Percentiles rank a stretch among this genome's conserved stretches.
These are phyloP conservation scores for Sycophila texana DNA, from an alignment of 2,888 invertebrate species.

Conservation along the genomic window DNA sequence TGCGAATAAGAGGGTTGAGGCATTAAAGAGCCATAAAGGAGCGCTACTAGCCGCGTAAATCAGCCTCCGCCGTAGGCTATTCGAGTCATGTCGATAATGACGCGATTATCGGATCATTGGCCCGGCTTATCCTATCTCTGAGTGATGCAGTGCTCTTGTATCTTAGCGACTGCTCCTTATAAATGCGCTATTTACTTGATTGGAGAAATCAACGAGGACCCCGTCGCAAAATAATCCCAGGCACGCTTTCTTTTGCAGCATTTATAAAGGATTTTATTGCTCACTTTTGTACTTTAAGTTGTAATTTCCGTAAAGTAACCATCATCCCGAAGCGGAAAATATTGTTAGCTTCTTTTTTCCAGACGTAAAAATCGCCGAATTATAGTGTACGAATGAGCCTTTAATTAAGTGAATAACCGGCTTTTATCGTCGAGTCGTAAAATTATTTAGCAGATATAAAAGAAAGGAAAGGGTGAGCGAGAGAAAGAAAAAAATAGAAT, in stretches of 20 bases:
- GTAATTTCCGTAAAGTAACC: too few species aligned
- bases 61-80: slow-evolving; percentile 28
- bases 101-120: slow-evolving; percentile 45
- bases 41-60: slow-evolving; percentile 41
- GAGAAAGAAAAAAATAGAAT: slow-evolving; percentile 54
- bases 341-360: background rate
- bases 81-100: slow-evolving; percentile 43
- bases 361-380: background rate
- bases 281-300: background rate
- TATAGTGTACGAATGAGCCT: background rate
- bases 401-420: background rate
- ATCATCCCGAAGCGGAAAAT: too few species aligned
- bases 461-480: background rate
- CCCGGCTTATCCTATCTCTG: slow-evolving; percentile 34
- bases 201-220: slow-evolving; percentile 40
- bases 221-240: slow-evolving; percentile 18
- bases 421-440: background rate
- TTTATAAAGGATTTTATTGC: background rate
- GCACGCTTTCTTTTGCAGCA: background rate
- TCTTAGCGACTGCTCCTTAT: slow-evolving; percentile 31
- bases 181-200: slow-evolving; percentile 53
- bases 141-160: slow-evolving; percentile 29
- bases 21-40: slow-evolving; percentile 33
- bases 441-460: background rate
- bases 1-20: slow-evolving; percentile 29